These are phyloP conservation scores for Brachyalestes nurse DNA, from an alignment of 2,797 vertebrate species.

Conservation along the genomic window DNA sequence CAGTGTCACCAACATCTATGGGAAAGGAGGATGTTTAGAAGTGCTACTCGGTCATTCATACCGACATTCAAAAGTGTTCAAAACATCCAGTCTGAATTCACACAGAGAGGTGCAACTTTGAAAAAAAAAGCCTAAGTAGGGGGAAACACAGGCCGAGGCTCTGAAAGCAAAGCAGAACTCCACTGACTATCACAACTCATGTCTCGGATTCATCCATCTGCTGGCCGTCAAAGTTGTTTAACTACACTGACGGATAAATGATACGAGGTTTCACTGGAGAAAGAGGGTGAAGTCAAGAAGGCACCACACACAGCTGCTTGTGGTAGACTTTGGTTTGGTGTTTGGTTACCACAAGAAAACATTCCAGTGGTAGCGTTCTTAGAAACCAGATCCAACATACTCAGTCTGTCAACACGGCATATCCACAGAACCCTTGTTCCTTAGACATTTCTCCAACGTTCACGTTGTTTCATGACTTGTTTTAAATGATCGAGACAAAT, in stretches of 20 bases:
- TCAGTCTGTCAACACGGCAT: slow-evolving; percentile 45
- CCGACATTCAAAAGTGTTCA: slow-evolving; percentile 5
- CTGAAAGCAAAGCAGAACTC: slow-evolving; percentile 1
- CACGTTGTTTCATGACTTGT: background rate
- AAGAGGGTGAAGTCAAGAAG: slow-evolving; percentile 40
- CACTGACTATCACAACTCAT: slow-evolving; percentile 24
- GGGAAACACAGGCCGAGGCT: slow-evolving; percentile 4
- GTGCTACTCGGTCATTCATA: background rate
- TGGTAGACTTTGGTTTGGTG: slow-evolving; percentile 51
- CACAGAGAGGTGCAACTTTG: slow-evolving; percentile 21
- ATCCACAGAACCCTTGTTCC: background rate
- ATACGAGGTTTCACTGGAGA: slow-evolving; percentile 47
- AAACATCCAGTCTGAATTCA: slow-evolving; percentile 23
- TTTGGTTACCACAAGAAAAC: slow-evolving; percentile 65
- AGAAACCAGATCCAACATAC: slow-evolving; percentile 47
- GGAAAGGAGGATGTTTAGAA: background rate
- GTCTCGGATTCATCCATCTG: slow-evolving; percentile 44
- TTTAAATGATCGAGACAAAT: background rate
- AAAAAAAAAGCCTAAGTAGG: slow-evolving; percentile 32
- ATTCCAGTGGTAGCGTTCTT: slow-evolving; percentile 60
- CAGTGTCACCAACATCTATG: background rate
- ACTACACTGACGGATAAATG: slow-evolving; percentile 50
- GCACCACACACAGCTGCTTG: slow-evolving; percentile 51
- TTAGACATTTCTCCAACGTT: background rate
- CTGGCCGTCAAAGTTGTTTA: slow-evolving; percentile 49